Evolutionary conservation across 2,797 vertebrate species (phyloP), one percentile per base, ranked within the genome.

Genomic region (Prunella strophiata): DNA sequence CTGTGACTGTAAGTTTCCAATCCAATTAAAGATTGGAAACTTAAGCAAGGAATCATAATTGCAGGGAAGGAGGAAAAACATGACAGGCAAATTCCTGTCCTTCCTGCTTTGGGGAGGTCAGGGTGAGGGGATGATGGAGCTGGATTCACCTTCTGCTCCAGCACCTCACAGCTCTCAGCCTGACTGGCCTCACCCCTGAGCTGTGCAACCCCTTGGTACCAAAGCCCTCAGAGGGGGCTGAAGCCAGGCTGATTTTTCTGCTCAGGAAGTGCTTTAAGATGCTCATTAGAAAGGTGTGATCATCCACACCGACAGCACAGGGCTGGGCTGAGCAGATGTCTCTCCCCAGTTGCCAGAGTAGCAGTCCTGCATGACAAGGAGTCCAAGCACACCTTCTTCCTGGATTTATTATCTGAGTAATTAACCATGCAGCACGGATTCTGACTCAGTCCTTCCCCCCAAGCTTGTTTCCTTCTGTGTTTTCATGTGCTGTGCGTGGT

Each of bases 1-100:
- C 87, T 1, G 2, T 96, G 96, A 94, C 96, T 94, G 76, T 62
- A 82, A 90, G 68, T 97, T 97, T 97, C 96, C 96, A 91, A 62
- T 12, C 67, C 91, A 96, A 91, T 94, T 96, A 95, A 91, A 96
- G 80, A 74, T 79, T 88, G 95, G 94, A 94, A 97, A 94, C 45
- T 91, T 87, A 65, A 93, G 74, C 77, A 71, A 91, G 59, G 88
- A 94, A 94, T 76, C 45, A 7, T 92, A 90, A 89, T 96, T 90
- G 52, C 57, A 85, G 85, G 23, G 63, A 76, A 96, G 52, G 34
- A 82, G 89, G 83, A 65, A 95, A 96, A 96, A 82, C 47, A 73
- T 75, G 81, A 75, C 59, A 34, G 55, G 67, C 85, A 71, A 81
- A 85, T 79, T 95, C 77, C 88, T 71, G 57, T 70, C 75, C 75